These are phyloP conservation scores for Neocloeon triangulifer DNA, from an alignment of 1,140 invertebrate genomes.

Conservation along the genomic window DNA sequence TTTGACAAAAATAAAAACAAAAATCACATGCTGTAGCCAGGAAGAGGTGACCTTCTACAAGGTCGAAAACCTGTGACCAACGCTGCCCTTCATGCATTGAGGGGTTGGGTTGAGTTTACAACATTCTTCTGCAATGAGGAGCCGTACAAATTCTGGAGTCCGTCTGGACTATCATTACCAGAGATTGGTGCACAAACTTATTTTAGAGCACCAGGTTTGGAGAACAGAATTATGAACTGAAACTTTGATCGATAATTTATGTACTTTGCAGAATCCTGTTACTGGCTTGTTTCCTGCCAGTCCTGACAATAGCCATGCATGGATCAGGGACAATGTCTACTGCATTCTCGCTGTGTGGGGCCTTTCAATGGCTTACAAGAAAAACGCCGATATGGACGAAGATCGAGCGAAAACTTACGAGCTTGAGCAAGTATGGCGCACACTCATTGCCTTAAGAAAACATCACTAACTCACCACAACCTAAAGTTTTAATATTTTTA, in stretches of 20 bases:
- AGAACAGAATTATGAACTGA: neutral
- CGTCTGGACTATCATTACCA: slow-evolving; percentile 91
- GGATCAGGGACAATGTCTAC: slow-evolving; percentile 97
- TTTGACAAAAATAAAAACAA: too few species aligned
- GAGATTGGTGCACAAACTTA: slow-evolving; percentile 71
- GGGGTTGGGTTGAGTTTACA: too few species aligned
- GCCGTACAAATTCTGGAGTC: slow-evolving; percentile 81
- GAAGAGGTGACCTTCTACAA: too few species aligned
- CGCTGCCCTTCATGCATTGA: too few species aligned
- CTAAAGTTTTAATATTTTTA: slow-evolving; percentile 4
- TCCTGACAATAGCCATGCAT: slow-evolving; percentile 74
- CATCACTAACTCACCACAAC: slow-evolving; percentile 1
- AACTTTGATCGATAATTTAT: slow-evolving; percentile 1
- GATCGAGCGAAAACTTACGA: slow-evolving; percentile 95
- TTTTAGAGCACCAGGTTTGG: slow-evolving; percentile 60
- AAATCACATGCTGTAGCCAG: too few species aligned
- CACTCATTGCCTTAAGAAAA: too few species aligned
- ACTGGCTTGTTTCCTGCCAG: slow-evolving; percentile 81
- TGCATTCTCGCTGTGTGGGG: slow-evolving; percentile 95
- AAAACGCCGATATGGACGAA: slow-evolving; percentile 95
- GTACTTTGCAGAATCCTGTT: slow-evolving; percentile 53
- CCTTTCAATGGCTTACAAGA: slow-evolving; percentile 93
- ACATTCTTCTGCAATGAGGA: too few species aligned
- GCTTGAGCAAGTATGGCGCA: slow-evolving; percentile 77
- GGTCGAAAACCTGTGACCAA: too few species aligned